phyloP scores from a whole-genome alignment of 2,888 invertebrate genomes.

The Silvanus unidentatus region DNA sequence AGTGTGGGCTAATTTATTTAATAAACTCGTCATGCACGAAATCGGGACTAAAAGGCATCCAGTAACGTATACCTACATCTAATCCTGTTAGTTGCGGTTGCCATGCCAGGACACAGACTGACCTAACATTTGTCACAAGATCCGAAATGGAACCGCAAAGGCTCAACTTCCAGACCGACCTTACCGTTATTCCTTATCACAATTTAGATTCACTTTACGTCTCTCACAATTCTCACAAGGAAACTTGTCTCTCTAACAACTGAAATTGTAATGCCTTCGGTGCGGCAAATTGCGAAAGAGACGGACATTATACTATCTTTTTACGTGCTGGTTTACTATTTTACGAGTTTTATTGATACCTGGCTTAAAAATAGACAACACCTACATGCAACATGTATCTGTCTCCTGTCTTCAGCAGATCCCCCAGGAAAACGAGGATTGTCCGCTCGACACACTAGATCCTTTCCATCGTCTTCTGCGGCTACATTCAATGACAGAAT shows the following conservation, averaged over 20 bases:
- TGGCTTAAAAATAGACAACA: constrained; percentile 37
- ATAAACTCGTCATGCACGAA: constrained; percentile 42
- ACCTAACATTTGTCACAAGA: constrained; percentile 42
- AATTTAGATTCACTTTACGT: constrained; percentile 17
- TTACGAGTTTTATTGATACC: no score
- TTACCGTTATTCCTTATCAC: constrained; percentile 21
- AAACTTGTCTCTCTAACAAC: background rate
- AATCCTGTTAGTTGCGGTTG: constrained; percentile 41
- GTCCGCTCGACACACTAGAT: constrained; percentile 76
- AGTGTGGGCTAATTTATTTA: constrained; percentile 34
- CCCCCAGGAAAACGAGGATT: constrained; percentile 83
- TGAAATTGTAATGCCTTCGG: constrained; percentile 1
- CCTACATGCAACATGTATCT: constrained; percentile 81
- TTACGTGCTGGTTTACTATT: no score
- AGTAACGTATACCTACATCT: constrained; percentile 35
- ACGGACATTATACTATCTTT: no score
- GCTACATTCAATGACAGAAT: constrained; percentile 68
- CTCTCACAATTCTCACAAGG: constrained; percentile 6
- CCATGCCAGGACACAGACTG: constrained; percentile 37
- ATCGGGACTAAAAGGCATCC: constrained; percentile 32
- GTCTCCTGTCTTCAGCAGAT: constrained; percentile 69
- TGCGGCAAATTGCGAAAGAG: constrained; percentile 6
- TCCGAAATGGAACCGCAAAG: constrained; percentile 21
- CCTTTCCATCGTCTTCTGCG: constrained; percentile 75
- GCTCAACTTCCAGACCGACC: constrained; percentile 16